These are phyloP conservation scores for Rhyacophila evoluta DNA, from an alignment of 2,888 invertebrate species.

Conservation along the genomic window DNA sequence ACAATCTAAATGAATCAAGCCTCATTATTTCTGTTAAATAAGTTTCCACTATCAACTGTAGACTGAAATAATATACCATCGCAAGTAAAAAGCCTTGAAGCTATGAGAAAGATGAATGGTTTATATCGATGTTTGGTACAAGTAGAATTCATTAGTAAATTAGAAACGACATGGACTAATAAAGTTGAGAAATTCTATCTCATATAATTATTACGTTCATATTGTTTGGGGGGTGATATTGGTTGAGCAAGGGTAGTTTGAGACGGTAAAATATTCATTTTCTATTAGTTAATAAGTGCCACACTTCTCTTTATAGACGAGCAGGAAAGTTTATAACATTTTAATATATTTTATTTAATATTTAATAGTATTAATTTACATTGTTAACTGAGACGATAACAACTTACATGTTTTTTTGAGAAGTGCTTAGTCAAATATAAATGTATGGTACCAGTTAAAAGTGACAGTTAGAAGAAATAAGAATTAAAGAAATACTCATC, in stretches of 20 bases:
- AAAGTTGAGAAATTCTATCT: conserved; percentile 72
- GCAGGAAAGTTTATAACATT: too few relatives aligned
- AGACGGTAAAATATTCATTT: neutral
- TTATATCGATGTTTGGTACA: conserved; percentile 56
- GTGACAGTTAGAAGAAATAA: too few relatives aligned
- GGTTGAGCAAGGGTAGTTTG: conserved; percentile 8
- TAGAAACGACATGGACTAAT: conserved; percentile 72
- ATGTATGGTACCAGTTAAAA: too few relatives aligned
- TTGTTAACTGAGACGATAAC: too few relatives aligned
- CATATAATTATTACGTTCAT: conserved; percentile 68
- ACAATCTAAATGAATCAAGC: too few relatives aligned
- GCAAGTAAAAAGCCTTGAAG: neutral
- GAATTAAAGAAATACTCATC: too few relatives aligned
- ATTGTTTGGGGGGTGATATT: conserved; percentile 31
- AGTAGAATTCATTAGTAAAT: conserved; percentile 72
- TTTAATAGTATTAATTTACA: conserved; percentile 32
- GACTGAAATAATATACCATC: neutral
- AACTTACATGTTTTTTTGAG: too few relatives aligned
- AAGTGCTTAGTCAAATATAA: too few relatives aligned
- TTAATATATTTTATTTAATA: neutral
- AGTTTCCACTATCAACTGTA: neutral
- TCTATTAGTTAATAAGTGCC: neutral
- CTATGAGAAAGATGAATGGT: neutral
- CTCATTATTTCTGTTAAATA: too few relatives aligned
- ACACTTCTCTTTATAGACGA: neutral